These are phyloP conservation scores for Apteryx owenii DNA, from an alignment of 2,113 vertebrate species.

Conservation along the genomic window DNA sequence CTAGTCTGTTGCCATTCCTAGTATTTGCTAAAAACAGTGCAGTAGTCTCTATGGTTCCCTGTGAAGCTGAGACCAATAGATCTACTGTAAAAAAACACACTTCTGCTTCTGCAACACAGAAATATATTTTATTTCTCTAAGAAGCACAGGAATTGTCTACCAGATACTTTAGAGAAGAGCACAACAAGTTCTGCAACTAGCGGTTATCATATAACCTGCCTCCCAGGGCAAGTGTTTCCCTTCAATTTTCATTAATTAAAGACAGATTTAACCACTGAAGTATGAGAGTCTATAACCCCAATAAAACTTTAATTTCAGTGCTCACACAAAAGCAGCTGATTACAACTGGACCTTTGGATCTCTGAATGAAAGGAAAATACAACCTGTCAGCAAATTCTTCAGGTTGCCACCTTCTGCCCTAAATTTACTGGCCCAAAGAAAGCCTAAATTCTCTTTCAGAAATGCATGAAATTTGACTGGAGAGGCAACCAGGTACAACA, in stretches of 20 bases:
- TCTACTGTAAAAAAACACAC: background rate
- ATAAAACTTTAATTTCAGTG: background rate
- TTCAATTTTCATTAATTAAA: background rate
- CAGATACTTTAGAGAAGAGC: background rate
- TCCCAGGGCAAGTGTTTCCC: background rate
- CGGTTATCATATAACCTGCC: background rate
- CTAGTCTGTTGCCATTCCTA: background rate
- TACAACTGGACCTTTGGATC: background rate
- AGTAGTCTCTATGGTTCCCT: background rate
- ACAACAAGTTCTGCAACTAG: background rate
- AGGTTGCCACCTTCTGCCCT: background rate
- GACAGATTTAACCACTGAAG: background rate
- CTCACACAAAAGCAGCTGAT: background rate
- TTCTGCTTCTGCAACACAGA: background rate
- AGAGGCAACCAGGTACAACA: background rate
- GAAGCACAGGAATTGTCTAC: background rate
- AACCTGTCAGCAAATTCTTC: background rate
- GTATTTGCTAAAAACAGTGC: background rate
- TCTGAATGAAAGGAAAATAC: background rate
- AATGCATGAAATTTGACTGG: background rate
- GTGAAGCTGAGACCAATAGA: background rate
- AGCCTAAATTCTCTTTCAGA: background rate
- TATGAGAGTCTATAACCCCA: background rate
- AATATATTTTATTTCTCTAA: background rate
- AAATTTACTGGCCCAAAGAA: background rate